Evolutionary conservation across 2,888 invertebrate genomes (phyloP).

Genomic region (Cosmia pyralina): DNA sequence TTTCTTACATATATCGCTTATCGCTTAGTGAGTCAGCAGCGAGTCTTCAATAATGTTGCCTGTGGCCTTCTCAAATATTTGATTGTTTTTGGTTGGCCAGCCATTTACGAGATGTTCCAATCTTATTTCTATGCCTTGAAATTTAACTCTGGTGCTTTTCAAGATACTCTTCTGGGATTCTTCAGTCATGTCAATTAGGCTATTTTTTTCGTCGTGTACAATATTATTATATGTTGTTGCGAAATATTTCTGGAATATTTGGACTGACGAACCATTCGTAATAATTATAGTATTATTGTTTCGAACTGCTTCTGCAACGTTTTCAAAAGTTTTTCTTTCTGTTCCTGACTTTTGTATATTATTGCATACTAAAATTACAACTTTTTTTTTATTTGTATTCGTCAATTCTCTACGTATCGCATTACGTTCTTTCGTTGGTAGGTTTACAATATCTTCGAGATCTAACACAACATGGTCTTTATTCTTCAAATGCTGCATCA

Average conservation of each 20-base stretch:
- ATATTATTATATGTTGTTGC: neutral
- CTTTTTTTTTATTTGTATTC: neutral
- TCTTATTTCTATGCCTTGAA: conserved; percentile 32
- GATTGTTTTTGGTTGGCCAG: no score
- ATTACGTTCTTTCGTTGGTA: neutral
- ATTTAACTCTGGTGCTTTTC: conserved; percentile 18
- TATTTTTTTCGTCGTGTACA: conserved; percentile 5
- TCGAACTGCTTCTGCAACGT: conserved; percentile 1
- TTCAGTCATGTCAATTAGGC: conserved; percentile 30
- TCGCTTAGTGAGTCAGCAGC: conserved; percentile 25
- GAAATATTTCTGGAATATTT: neutral
- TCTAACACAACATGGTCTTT: conserved; percentile 16
- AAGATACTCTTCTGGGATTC: conserved; percentile 27
- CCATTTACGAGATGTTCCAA: neutral
- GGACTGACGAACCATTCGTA: neutral
- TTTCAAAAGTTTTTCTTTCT: neutral
- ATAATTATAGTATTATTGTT: conserved; percentile 23
- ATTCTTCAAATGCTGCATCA: conserved; percentile 22
- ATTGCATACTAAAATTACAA: conserved; percentile 13
- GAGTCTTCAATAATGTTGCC: conserved; percentile 12
- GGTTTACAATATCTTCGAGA: conserved; percentile 13
- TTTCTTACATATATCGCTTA: conserved; percentile 4
- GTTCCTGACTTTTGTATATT: neutral
- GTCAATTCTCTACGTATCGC: conserved; percentile 9
- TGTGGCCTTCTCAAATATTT: no score